Evolutionary conservation across 2,113 vertebrate genomes (phyloP), one percentile per base, ranked within the genome.

Genomic region (Archilochus colubris): DNA sequence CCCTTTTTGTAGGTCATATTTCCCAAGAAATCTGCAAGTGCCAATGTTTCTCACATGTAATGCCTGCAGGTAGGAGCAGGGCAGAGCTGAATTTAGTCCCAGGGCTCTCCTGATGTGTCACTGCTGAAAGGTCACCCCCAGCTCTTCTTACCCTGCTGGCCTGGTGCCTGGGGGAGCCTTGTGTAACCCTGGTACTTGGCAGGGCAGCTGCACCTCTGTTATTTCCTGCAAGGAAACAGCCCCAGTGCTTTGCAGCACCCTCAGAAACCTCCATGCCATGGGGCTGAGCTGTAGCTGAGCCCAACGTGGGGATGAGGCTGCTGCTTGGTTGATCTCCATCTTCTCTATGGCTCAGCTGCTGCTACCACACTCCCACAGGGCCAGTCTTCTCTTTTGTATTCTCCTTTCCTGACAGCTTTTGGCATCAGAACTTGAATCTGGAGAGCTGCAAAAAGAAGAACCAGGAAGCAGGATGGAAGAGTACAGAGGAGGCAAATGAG

Each of bases 271-370:
- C 24, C 0, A 0, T 2, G 9, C 59, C 44, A 2, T 0, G 0
- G 33, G 69, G 20, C 8, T 43, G 54, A 5, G 1, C 4, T 5
- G 22, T 4, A 38, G n/a, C 66, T 38, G 80, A 70, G n/a, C 72
- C 33, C 2, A 0, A 9, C 1, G 2, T 0, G 4, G 11, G 73
- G 55, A 8, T 0, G 3, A 1, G 15, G n/a, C 24, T 25, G 68
- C 25, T 77, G 46, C 48, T 44, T 9, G 12, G 2, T 31, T 7
- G 38, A 40, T 64, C 33, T 67, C 33, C 10, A 4, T 43, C 54
- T n/a, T 8, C 74, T 53, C 24, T 24, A 13, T 0, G 3, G 9
- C 20, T 28, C 0, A 0, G 23, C 31, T 1, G 5, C 33, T 21
- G 33, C 40, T 19, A 10, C 28, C 51, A 18, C 0, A 2, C 25